Evolutionary conservation across 2,888 invertebrate genomes (phyloP), one percentile per base, ranked within the genome.

Genomic region (Acanthoscelides obtectus): DNA sequence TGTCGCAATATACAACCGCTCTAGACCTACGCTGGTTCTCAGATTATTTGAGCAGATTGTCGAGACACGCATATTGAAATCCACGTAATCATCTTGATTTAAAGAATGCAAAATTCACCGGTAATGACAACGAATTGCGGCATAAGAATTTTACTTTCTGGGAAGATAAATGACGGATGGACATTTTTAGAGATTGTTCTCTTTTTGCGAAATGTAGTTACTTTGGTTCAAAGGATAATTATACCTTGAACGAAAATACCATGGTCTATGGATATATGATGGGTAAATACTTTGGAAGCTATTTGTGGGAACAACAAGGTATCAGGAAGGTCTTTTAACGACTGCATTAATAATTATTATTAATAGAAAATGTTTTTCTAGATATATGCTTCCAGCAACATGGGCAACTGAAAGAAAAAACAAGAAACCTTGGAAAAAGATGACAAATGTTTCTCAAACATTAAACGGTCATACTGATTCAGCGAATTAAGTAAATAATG

Each of bases 261-360:
- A 17, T 17, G 17, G 72, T 70, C 74, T 75, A 75, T 76, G 76
- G 75, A 73, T 74, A 73, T 74, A 75, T 76, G 76, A 77, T 77
- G 76, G 76, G 76, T 76, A 74, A 75, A 77, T 74, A 76, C 76
- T 75, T 76, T 77, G 74, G 74, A 67, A 69, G 65, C 72, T 74
- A 73, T 76, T 75, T 73, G 75, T 72, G 73, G 69, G 69, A 71
- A 73, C 72, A 74, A 74, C 70, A 67, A 45, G 8, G 45, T 45
- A 45, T 45, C 12, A 12, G 25, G 45, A 45, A 45, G n/a, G n/a
- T n/a, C n/a, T n/a, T n/a, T n/a, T n/a, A n/a, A n/a, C n/a, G n/a
- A n/a, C n/a, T n/a, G n/a, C n/a, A n/a, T n/a, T n/a, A n/a, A n/a
- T n/a, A n/a, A n/a, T n/a, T n/a, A n/a, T n/a, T n/a, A n/a, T n/a